Base-by-base conservation (phyloP, 2,888 invertebrate genomes). In the Thecophora atra region DNA sequence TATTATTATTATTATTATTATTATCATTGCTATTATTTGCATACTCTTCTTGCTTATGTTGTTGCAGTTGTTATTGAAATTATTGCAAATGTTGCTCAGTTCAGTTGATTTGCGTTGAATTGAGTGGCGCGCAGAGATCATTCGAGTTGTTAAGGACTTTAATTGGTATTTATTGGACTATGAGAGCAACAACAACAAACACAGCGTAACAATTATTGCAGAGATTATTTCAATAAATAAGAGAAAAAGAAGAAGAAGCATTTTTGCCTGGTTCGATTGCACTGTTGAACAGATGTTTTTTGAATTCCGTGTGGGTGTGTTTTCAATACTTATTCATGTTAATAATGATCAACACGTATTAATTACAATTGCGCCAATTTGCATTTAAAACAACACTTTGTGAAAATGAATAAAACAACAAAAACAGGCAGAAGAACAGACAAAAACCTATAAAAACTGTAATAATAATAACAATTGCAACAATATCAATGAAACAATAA, bases 151-250 rank as follows among this genome's bases (percentile, higher is more conserved):
- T 37, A n/a, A 63, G n/a, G 62, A 63, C 19, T 63, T 63, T 30
- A 19, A 63, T 63, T 37, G 37, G 6, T 63, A 63, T 63, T 63
- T 63, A 63, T 63, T 42, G 62, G 21, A n/a, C 19, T 63, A 60
- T 62, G 70, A 58, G 15, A 65, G 21, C 17, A 72, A 60, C 24
- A 62, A 44, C 70, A 63, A 30, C 28, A 64, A 54, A 63, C 51
- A 24, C 54, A 52, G 68, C 60, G 19, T 47, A 67, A 73, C 52
- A 70, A 70, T 21, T 67, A 17, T n/a, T 21, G 15, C 44, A 37
- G 21, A n/a, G n/a, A n/a, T n/a, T n/a, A 19, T 44, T 42, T 37
- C 17, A 17, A 37, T 44, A 37, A 19, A 24, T 44, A 44, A 44
- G 44, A 42, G 42, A 17, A 17, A 37, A 64, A 64, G n/a, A 37